These are phyloP conservation scores for Botia almorhae DNA, from an alignment of 2,797 vertebrate genomes.

Conservation along the genomic window DNA sequence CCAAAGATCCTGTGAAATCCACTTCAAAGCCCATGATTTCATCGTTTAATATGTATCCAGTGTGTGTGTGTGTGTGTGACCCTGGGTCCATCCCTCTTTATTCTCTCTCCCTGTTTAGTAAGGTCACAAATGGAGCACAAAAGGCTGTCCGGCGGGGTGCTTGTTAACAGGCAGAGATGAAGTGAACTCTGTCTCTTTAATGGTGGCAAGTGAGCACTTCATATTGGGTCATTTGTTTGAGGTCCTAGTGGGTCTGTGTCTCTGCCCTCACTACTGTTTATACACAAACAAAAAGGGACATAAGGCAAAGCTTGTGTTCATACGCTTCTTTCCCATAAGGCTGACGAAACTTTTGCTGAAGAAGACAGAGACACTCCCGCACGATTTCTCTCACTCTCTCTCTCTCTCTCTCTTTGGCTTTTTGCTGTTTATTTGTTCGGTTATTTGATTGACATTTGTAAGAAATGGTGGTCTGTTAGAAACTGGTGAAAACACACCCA, in stretches of 20 bases:
- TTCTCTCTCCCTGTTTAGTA: neutral
- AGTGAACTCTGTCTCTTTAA: conserved; percentile 39
- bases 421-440: conserved; percentile 35
- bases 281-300: conserved; percentile 51
- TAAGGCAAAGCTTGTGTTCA: conserved; percentile 40
- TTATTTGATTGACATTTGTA: conserved; percentile 47
- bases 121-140: conserved; percentile 26
- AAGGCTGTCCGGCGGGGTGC: conserved; percentile 36
- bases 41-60: neutral
- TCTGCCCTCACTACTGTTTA: conserved; percentile 41
- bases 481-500: neutral
- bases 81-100: conserved; percentile 6
- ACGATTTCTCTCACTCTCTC: neutral
- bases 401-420: neutral
- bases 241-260: conserved; percentile 25
- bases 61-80: neutral
- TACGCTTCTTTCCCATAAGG: conserved; percentile 19
- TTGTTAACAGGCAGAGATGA: conserved; percentile 26
- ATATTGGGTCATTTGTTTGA: conserved; percentile 42
- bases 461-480: conserved; percentile 8
- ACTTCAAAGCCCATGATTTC: neutral
- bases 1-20: neutral
- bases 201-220: conserved; percentile 18
- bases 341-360: conserved; percentile 23
- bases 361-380: conserved; percentile 8